Evolutionary conservation across 2,888 invertebrate species (phyloP).

Genomic region (Isoperla grammatica): DNA sequence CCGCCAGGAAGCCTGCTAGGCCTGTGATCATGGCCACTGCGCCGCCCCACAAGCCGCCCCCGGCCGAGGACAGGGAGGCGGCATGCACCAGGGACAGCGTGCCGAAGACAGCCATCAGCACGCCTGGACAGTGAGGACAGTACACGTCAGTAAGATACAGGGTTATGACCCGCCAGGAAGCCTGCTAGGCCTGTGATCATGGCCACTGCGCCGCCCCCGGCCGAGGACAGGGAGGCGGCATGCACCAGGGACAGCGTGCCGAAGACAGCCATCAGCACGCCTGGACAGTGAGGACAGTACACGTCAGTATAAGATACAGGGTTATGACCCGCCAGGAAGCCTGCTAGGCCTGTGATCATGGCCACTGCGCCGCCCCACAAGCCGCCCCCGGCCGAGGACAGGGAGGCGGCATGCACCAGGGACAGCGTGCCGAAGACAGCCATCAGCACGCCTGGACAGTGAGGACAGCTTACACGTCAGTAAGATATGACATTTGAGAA

Average conservation of each 20-base stretch:
- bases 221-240: constrained; percentile 35
- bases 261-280: constrained; percentile 37
- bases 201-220: constrained; percentile 2
- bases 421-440: constrained; percentile 37
- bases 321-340: constrained; percentile 34
- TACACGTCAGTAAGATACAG: too few relatives aligned
- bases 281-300: constrained; percentile 38
- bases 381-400: constrained; percentile 36
- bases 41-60: constrained; percentile 39
- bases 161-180: too few relatives aligned
- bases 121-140: too few relatives aligned
- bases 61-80: constrained; percentile 36
- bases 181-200: too few relatives aligned
- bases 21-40: constrained; percentile 34
- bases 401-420: constrained; percentile 36
- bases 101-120: constrained; percentile 38
- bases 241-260: constrained; percentile 37
- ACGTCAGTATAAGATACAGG: constrained; percentile 35
- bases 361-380: constrained; percentile 38
- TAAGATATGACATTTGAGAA: background rate
- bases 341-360: constrained; percentile 33
- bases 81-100: constrained; percentile 36
- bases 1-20: constrained; percentile 36
- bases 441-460: constrained; percentile 35
- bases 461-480: too few relatives aligned